Percentiles rank a stretch among this genome's conserved stretches.
Evolutionary conservation across 2,113 vertebrate genomes (phyloP).

Genomic region (Pseudopodoces humilis): DNA sequence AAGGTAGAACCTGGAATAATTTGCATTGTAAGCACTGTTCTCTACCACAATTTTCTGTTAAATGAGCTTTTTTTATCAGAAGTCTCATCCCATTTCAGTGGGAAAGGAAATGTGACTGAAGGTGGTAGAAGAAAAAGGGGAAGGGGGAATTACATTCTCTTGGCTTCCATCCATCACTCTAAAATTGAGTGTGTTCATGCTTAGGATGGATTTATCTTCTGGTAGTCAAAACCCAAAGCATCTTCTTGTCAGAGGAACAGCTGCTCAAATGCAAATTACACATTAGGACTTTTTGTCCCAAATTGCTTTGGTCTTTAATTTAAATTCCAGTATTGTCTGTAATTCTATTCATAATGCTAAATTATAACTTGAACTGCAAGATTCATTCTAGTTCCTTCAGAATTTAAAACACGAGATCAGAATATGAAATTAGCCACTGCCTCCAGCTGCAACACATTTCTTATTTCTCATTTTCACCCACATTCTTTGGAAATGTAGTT

Average conservation of each 20-base stretch:
- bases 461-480: conserved; percentile 35
- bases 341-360: not conserved
- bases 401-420: not conserved
- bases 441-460: conserved; percentile 6
- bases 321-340: not conserved
- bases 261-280: not conserved
- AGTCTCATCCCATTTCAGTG: not conserved
- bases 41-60: not conserved
- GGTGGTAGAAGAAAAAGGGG: not conserved
- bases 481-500: not conserved
- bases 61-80: not conserved
- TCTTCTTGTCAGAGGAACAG: not conserved
- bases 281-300: not conserved
- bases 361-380: not conserved
- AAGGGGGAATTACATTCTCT: not conserved
- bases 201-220: not conserved
- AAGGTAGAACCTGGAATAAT: not conserved
- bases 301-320: not conserved
- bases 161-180: not conserved
- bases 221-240: not conserved
- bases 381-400: not conserved
- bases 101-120: not conserved
- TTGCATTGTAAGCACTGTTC: not conserved
- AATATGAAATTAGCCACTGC: not conserved
- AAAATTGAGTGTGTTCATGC: not conserved